phyloP scores from a whole-genome alignment of 1,140 invertebrate genomes.

The Muscidifurax raptorellus region DNA sequence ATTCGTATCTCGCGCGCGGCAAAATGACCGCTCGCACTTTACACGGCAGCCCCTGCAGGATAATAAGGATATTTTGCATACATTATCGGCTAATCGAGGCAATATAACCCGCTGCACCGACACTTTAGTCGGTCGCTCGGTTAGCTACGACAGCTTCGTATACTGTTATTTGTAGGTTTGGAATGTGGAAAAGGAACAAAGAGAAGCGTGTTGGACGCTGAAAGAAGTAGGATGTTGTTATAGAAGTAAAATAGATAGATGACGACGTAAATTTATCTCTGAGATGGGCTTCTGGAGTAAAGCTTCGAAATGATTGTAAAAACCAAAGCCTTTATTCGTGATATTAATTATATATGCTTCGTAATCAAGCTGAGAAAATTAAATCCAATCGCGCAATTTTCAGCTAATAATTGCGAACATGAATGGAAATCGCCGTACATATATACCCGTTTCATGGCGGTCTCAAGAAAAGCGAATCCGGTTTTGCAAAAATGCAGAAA shows the following conservation, averaged over 20 bases:
- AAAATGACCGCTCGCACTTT: slow-evolving; percentile 58
- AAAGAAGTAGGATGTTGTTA: too few relatives aligned
- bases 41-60: slow-evolving; percentile 52
- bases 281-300: not conserved
- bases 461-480: not conserved
- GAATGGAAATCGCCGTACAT: not conserved
- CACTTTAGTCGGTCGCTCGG: slow-evolving; percentile 1
- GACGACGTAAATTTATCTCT: too few relatives aligned
- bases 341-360: not conserved
- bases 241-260: too few relatives aligned
- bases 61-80: slow-evolving; percentile 74
- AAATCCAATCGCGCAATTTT: not conserved
- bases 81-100: slow-evolving; percentile 70
- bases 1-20: slow-evolving; percentile 63
- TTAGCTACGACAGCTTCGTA: not conserved
- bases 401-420: not conserved
- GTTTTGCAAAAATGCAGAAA: not conserved
- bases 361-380: not conserved
- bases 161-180: not conserved
- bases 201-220: not conserved
- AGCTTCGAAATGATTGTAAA: not conserved
- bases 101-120: slow-evolving; percentile 57
- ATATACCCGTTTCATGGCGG: not conserved
- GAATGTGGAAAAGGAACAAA: slow-evolving; percentile 17
- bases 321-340: too few relatives aligned